phyloP scores from a whole-genome alignment of 2,797 vertebrate genomes.

The Lerista edwardsae region DNA sequence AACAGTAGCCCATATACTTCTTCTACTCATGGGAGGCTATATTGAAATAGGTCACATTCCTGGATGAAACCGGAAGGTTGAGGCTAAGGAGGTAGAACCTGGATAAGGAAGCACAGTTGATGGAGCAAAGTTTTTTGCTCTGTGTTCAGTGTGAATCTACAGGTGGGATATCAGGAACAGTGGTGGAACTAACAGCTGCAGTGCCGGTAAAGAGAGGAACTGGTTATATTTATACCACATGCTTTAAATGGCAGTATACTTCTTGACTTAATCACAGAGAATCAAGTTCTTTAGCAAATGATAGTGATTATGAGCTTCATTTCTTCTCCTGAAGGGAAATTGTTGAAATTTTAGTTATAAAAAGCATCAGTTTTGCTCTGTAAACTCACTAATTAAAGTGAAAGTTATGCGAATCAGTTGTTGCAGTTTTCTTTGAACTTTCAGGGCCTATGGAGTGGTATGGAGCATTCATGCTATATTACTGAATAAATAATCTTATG shows the following conservation, averaged over 20 bases:
- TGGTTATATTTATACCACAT: slow-evolving; percentile 1
- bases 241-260: slow-evolving; percentile 6
- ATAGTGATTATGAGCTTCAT: slow-evolving; percentile 17
- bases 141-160: not conserved
- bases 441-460: not conserved
- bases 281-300: slow-evolving; percentile 18
- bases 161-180: not conserved
- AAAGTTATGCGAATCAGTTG: slow-evolving; percentile 1
- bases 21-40: not conserved
- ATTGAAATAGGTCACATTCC: not conserved
- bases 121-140: not conserved
- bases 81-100: not conserved
- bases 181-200: not conserved
- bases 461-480: not conserved
- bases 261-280: slow-evolving; percentile 19
- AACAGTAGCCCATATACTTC: not conserved
- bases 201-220: too few species aligned
- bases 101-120: not conserved
- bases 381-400: not conserved
- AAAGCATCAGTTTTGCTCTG: slow-evolving; percentile 5
- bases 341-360: slow-evolving; percentile 21
- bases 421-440: not conserved
- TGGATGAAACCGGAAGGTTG: not conserved
- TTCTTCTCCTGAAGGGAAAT: slow-evolving; percentile 2
- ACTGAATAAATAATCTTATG: not conserved